A percentile compares a stretch with the other conserved stretches of the same genome.
Evolutionary conservation across 2,113 vertebrate species (phyloP).

Genomic region (Pangasianodon hypophthalmus): DNA sequence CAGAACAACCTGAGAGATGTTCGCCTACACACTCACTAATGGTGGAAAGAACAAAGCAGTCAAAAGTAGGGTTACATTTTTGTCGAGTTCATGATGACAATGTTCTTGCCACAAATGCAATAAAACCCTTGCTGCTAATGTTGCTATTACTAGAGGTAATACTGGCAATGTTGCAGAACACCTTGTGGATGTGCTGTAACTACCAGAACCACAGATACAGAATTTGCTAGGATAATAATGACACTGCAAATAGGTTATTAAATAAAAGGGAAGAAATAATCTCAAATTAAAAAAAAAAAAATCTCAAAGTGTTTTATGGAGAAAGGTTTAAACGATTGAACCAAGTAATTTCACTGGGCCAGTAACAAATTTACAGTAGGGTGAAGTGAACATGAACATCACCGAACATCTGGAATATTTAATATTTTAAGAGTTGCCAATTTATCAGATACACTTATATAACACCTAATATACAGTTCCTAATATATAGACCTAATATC

Average conservation of each 20-base stretch:
- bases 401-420: not conserved
- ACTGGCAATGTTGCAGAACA: not conserved
- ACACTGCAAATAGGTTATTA: not conserved
- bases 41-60: constrained; percentile 17
- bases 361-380: not conserved
- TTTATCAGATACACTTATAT: not conserved
- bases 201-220: not conserved
- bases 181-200: not conserved
- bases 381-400: too few species aligned
- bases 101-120: not conserved
- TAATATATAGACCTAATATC: not conserved
- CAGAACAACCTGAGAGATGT: constrained; percentile 18
- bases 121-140: constrained; percentile 20
- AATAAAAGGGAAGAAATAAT: not conserved
- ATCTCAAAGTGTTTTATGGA: not conserved
- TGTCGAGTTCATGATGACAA: not conserved
- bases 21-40: constrained; percentile 33
- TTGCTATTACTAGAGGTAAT: not conserved
- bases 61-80: not conserved
- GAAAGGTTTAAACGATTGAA: not conserved
- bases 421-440: too few species aligned
- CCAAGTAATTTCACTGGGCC: not conserved
- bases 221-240: not conserved
- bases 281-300: not conserved
- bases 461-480: not conserved